A percentile compares a stretch with the other conserved stretches of the same genome.
These are phyloP conservation scores for Spondyliosoma cantharus DNA, from an alignment of 2,797 vertebrate genomes.

Conservation along the genomic window DNA sequence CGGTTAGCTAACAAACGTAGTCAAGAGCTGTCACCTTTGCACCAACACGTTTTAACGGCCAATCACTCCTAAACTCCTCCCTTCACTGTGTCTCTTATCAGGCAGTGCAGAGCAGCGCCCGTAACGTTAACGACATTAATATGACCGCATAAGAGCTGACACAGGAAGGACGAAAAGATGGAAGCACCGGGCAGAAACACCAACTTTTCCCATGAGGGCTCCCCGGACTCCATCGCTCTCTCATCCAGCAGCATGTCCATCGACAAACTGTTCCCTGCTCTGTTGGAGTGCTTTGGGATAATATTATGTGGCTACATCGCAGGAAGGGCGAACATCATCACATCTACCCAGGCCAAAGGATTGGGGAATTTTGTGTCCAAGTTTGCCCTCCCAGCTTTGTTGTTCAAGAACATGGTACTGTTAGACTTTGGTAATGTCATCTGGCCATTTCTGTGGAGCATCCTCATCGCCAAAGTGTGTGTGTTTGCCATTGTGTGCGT, in stretches of 20 bases:
- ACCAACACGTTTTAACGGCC: background rate
- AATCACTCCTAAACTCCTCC: background rate
- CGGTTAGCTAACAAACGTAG: background rate
- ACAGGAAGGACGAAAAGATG: conserved; percentile 57
- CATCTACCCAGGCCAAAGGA: conserved; percentile 94
- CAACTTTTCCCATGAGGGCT: conserved; percentile 56
- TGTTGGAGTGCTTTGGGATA: conserved; percentile 97
- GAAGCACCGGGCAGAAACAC: conserved; percentile 27
- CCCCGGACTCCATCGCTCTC: background rate
- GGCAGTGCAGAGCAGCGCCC: background rate
- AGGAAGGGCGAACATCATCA: conserved; percentile 92
- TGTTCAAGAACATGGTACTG: conserved; percentile 99
- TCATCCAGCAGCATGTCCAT: conserved; percentile 90
- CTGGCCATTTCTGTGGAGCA: conserved; percentile 96
- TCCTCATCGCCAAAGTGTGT: conserved; percentile 93
- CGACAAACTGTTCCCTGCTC: conserved; percentile 93
- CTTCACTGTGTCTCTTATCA: background rate
- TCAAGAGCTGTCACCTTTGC: conserved; percentile 5
- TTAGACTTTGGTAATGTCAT: conserved; percentile 94
- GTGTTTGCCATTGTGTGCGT: conserved; percentile 92
- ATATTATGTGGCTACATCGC: conserved; percentile 96
- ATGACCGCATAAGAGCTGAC: conserved; percentile 34
- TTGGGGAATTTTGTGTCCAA: conserved; percentile 97
- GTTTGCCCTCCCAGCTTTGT: conserved; percentile 95
- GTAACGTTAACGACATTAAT: background rate